These are phyloP conservation scores for Gastrophysa polygoni DNA, from an alignment of 2,888 invertebrate genomes.

Conservation along the genomic window DNA sequence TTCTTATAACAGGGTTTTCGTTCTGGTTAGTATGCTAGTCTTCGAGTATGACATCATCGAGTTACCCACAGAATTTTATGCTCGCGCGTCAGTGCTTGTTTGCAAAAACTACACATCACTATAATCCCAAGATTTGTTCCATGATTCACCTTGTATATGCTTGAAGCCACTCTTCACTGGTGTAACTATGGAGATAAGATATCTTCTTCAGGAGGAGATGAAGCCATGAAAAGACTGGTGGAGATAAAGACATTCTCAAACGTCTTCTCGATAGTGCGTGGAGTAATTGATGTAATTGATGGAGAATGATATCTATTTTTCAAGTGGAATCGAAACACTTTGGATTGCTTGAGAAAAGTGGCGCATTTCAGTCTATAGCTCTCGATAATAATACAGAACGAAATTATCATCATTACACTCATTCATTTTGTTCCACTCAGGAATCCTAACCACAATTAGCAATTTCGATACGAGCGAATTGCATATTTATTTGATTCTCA, in stretches of 20 bases:
- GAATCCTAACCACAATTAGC: background rate
- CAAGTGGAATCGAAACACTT: slow-evolving; percentile 23
- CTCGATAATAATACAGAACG: background rate
- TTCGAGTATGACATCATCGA: slow-evolving; percentile 16
- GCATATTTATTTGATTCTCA: slow-evolving; percentile 3
- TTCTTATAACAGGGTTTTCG: slow-evolving; percentile 26
- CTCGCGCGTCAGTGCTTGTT: too few relatives aligned
- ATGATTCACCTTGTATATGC: too few relatives aligned
- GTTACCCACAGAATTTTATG: background rate
- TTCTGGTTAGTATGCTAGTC: slow-evolving; percentile 2
- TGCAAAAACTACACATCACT: too few relatives aligned
- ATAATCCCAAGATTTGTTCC: too few relatives aligned
- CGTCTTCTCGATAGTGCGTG: background rate
- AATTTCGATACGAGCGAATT: background rate
- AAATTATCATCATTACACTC: background rate
- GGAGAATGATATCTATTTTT: background rate
- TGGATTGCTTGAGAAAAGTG: slow-evolving; percentile 29
- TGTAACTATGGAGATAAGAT: too few relatives aligned
- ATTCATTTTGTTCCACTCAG: background rate
- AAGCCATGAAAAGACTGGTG: too few relatives aligned
- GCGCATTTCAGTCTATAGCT: slow-evolving; percentile 14
- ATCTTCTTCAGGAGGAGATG: too few relatives aligned
- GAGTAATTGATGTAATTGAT: slow-evolving; percentile 9
- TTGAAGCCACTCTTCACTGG: too few relatives aligned
- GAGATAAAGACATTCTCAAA: too few relatives aligned